phyloP scores from a whole-genome alignment of 2,113 vertebrate genomes.

The Oncorhynchus tshawytscha region DNA sequence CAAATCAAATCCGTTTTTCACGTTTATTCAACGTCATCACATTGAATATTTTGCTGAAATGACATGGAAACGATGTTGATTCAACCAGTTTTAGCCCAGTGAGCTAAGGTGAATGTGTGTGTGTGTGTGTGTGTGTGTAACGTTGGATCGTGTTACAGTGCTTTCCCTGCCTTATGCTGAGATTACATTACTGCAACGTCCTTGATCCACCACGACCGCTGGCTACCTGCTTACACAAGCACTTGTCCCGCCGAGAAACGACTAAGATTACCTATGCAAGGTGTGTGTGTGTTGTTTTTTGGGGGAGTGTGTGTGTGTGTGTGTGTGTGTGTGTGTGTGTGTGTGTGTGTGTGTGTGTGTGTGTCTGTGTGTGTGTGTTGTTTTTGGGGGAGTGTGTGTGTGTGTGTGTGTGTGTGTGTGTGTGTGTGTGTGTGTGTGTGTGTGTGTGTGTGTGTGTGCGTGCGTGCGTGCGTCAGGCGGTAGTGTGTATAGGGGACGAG shows the following conservation, averaged over 20 bases:
- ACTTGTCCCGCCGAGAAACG: conserved; percentile 54
- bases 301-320: not conserved
- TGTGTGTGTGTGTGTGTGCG: not conserved
- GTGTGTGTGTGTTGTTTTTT: too few relatives aligned
- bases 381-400: too few relatives aligned
- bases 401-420: not conserved
- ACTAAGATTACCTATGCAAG: conserved; percentile 31
- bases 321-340: too few relatives aligned
- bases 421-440: not conserved
- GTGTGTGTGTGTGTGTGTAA: not conserved
- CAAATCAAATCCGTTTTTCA: too few relatives aligned
- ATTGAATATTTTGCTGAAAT: too few relatives aligned
- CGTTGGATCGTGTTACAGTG: conserved; percentile 37
- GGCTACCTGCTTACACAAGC: conserved; percentile 58
- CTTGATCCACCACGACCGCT: conserved; percentile 65
- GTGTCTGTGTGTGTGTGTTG: not conserved
- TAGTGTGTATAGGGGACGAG: not conserved
- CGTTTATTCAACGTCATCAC: too few relatives aligned
- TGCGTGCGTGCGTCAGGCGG: not conserved
- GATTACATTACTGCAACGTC: conserved; percentile 66
- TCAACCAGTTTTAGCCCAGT: too few relatives aligned
- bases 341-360: not conserved
- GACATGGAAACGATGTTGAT: too few relatives aligned
- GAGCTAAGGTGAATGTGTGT: not conserved
- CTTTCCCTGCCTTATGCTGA: conserved; percentile 30